Percentiles rank a stretch among this genome's conserved stretches.
Evolutionary conservation across 2,888 invertebrate species (phyloP).

Genomic region (Limnephilus lunatus): DNA sequence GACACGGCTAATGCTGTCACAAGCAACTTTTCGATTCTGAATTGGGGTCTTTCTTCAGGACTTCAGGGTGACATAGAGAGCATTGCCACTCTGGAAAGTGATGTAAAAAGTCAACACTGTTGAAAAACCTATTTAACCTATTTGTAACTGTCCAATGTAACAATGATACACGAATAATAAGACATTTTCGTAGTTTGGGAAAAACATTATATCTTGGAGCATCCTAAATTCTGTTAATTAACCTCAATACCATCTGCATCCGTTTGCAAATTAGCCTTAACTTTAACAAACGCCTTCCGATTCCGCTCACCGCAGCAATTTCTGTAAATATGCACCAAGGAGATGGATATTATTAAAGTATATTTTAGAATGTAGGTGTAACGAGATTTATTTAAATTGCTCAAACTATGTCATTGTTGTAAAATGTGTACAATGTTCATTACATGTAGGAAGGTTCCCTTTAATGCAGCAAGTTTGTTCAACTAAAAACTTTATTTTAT

Average conservation of each 20-base stretch:
- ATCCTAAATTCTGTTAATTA: slow-evolving; percentile 35
- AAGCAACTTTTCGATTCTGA: no score
- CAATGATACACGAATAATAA: neutral
- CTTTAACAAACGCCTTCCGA: slow-evolving; percentile 34
- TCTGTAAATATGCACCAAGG: slow-evolving; percentile 14
- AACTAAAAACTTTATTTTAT: neutral
- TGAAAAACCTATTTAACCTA: no score
- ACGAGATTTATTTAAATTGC: neutral
- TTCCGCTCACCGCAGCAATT: slow-evolving; percentile 28
- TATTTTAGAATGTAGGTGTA: neutral
- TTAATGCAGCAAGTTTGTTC: neutral
- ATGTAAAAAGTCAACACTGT: no score
- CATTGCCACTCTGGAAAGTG: no score
- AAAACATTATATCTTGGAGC: neutral
- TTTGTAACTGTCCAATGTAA: neutral
- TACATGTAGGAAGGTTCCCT: neutral
- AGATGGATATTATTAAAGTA: slow-evolving; percentile 1
- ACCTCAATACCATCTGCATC: slow-evolving; percentile 44
- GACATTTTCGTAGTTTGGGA: neutral
- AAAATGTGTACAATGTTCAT: neutral
- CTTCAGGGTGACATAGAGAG: no score
- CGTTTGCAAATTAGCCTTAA: slow-evolving; percentile 5
- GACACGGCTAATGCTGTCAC: no score
- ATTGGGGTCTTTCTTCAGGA: no score
- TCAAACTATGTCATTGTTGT: neutral